Conservation (phyloP, 2,797 vertebrate genomes). For the Pogonophryne albipinna region DNA sequence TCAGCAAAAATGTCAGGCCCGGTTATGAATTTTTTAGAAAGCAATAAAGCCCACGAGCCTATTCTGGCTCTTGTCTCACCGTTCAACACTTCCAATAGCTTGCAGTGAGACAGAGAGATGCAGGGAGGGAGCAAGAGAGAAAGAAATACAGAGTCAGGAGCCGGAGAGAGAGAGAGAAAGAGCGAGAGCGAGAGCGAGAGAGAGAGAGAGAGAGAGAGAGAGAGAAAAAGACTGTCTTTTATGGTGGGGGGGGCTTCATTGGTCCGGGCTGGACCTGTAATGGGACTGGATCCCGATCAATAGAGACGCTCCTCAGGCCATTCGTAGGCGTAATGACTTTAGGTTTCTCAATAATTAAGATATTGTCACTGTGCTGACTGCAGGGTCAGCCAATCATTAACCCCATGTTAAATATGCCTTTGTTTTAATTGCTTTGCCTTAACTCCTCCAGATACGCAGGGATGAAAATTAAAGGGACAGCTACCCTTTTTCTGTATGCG, state of each 20-base stretch:
- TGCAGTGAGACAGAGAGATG: slow-evolving; percentile 48
- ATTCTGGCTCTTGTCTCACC: slow-evolving; percentile 66
- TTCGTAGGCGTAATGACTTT: slow-evolving; percentile 87
- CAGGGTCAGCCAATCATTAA: slow-evolving; percentile 89
- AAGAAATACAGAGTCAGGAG: slow-evolving; percentile 41
- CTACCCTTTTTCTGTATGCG: slow-evolving; percentile 52
- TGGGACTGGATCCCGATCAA: slow-evolving; percentile 86
- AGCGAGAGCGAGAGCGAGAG: slow-evolving; percentile 6
- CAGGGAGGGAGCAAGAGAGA: slow-evolving; percentile 25
- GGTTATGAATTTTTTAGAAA: slow-evolving; percentile 81
- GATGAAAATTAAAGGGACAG: slow-evolving; percentile 83
- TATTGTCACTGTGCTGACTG: slow-evolving; percentile 87
- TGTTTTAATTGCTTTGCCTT: slow-evolving; percentile 88
- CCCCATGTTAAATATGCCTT: slow-evolving; percentile 88
- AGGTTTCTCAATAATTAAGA: slow-evolving; percentile 89
- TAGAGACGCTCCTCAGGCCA: slow-evolving; percentile 84
- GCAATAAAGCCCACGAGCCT: slow-evolving; percentile 78
- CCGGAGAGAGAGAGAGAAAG: slow-evolving; percentile 14
- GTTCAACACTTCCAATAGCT: slow-evolving; percentile 75
- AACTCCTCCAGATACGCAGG: slow-evolving; percentile 79
- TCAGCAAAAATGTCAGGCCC: slow-evolving; percentile 79
- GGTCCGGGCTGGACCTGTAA: slow-evolving; percentile 78
- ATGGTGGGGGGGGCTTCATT: slow-evolving; percentile 68
- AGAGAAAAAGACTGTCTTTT: slow-evolving; percentile 60
- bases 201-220: slow-evolving; percentile 9